Evolutionary conservation across 2,888 invertebrate genomes (phyloP).

Genomic region (Penaeus monodon): DNA sequence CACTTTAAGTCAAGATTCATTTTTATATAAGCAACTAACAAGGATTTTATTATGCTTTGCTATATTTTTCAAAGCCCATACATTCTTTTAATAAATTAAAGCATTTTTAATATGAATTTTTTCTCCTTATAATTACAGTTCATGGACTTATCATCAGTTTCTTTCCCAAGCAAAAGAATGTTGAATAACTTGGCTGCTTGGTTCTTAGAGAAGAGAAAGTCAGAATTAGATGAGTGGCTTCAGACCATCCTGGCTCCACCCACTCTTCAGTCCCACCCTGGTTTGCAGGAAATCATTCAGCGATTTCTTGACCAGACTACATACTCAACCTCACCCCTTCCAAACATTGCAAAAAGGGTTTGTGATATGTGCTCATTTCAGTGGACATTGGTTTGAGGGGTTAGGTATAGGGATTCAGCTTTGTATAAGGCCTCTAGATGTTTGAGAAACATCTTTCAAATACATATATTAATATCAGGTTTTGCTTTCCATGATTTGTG

Average conservation of each 20-base stretch:
- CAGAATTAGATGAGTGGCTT: conserved; percentile 80
- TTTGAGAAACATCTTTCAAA: too few species aligned
- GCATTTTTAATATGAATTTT: not conserved
- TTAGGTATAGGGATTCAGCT: not conserved
- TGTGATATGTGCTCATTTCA: not conserved
- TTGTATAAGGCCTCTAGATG: not conserved
- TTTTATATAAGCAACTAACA: too few species aligned
- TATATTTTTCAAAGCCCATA: not conserved
- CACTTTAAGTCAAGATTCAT: too few species aligned
- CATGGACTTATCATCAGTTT: conserved; percentile 81
- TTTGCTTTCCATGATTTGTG: too few species aligned
- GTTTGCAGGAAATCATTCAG: conserved; percentile 76
- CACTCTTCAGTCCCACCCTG: conserved; percentile 76
- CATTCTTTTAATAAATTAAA: not conserved
- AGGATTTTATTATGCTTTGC: not conserved
- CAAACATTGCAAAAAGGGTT: conserved; percentile 62
- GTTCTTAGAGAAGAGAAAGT: conserved; percentile 87
- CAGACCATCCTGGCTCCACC: conserved; percentile 78
- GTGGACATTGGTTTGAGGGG: not conserved
- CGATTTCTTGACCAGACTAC: conserved; percentile 76
- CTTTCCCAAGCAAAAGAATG: conserved; percentile 92
- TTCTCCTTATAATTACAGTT: conserved; percentile 77
- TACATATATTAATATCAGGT: too few species aligned
- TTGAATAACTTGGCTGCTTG: conserved; percentile 90
- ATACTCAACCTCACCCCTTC: conserved; percentile 49